These are phyloP conservation scores for Crypturellus undulatus DNA, from an alignment of 2,113 vertebrate genomes.

Conservation along the genomic window DNA sequence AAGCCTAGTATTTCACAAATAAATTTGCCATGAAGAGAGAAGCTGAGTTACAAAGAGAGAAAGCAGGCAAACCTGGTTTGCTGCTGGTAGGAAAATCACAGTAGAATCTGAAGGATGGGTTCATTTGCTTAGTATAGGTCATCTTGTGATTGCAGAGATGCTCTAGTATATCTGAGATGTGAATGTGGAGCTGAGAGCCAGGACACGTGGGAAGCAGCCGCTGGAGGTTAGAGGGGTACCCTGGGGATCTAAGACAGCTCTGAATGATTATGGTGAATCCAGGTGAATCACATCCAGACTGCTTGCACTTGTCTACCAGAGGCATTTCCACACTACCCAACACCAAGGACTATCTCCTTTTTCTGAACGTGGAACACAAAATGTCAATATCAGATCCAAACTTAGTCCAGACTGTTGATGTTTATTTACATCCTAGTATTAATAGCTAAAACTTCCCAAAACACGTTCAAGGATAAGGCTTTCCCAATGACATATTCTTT, in stretches of 20 bases:
- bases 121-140: background rate
- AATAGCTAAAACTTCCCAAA: background rate
- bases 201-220: background rate
- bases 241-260: background rate
- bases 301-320: background rate
- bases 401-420: background rate
- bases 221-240: background rate
- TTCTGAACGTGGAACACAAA: background rate
- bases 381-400: background rate
- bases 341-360: background rate
- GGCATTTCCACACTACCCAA: background rate
- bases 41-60: background rate
- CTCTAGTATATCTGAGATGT: background rate
- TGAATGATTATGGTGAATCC: background rate
- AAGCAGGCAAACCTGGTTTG: background rate
- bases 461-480: background rate
- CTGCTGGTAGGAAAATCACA: background rate
- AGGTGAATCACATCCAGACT: background rate
- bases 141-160: background rate
- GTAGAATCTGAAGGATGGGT: background rate
- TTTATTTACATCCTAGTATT: background rate
- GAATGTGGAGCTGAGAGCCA: background rate
- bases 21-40: background rate
- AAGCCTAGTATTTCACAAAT: background rate
- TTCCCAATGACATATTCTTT: background rate